Evolutionary conservation across 2,888 invertebrate genomes (phyloP), one percentile per base, ranked within the genome.

Genomic region (Nomada lathburiana): DNA sequence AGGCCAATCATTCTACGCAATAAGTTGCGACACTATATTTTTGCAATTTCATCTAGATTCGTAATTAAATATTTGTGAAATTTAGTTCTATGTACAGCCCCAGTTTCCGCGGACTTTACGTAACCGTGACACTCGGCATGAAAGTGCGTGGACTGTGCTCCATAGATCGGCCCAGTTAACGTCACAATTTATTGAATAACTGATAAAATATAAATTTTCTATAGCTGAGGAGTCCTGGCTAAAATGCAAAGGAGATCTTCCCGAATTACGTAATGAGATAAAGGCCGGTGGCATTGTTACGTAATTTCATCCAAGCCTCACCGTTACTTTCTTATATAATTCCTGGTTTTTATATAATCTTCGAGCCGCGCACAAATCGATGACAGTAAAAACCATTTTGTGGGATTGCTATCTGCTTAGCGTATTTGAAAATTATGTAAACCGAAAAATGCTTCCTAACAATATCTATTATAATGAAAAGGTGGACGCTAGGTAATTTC

Each of bases 291-390:
- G 68, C 63, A 87, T 82, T 86, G 75, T 87, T 85, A 73, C 68
- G 60, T 79, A 82, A 85, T 70, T 60, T 20, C 44, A 72, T 76
- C 59, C 70, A 65, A 72, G 76, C 62, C 75, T 67, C 68, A 71
- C 77, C 69, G 81, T 83, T 86, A 82, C 26, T 68, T 53, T 29
- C 69, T 80, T 79, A 79, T 68, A 57, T 87, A 84, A 87, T 87
- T 80, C 72, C 67, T 65, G 72, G 71, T 74, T 82, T 84, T 84
- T 84, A 87, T 73, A 29, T 86, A 87, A 87, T 72, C 62, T 36
- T 59, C 23, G n/a, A 68, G 50, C 57, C 47, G 53, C 23, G 42
- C 26, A 23, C 50, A 42, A 69, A 59, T 16, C 63, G 71, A 75
- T 52, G 74, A 55, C 65, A 47, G 44, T 42, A 83, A 76, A 76